Conservation (phyloP, 2,888 invertebrate genomes). For the Leucania comma region DNA sequence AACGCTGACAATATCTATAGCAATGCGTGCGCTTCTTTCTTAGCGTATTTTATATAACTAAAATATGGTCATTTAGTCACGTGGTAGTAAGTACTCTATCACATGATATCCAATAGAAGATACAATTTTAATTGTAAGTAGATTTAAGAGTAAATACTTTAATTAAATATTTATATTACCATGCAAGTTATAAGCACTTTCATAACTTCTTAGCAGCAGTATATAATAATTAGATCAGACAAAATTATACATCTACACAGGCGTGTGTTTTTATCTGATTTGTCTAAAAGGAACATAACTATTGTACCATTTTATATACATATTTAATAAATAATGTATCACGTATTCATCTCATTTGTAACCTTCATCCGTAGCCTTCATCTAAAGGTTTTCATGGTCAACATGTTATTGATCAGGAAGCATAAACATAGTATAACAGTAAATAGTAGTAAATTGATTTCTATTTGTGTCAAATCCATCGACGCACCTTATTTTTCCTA, state of each 20-base stretch:
- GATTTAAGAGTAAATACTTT: slow-evolving; percentile 1
- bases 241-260: neutral
- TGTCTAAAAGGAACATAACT: neutral
- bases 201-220: slow-evolving; percentile 2
- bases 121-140: neutral
- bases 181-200: neutral
- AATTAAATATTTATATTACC: slow-evolving; percentile 2
- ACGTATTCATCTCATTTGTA: slow-evolving; percentile 17
- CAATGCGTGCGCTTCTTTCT: slow-evolving; percentile 15
- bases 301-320: neutral
- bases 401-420: slow-evolving; percentile 11
- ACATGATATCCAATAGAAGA: slow-evolving; percentile 15
- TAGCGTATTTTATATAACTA: slow-evolving; percentile 36
- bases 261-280: neutral
- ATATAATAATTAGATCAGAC: neutral
- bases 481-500: neutral
- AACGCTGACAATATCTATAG: neutral
- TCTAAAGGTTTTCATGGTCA: slow-evolving; percentile 30
- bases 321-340: slow-evolving; percentile 5
- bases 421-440: neutral
- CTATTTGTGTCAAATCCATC: neutral
- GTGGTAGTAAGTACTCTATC: slow-evolving; percentile 6
- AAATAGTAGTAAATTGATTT: slow-evolving; percentile 16
- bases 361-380: slow-evolving; percentile 22
- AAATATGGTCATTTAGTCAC: slow-evolving; percentile 13